Base-by-base conservation (phyloP, 2,113 vertebrate species). In the Caranx ignobilis region DNA sequence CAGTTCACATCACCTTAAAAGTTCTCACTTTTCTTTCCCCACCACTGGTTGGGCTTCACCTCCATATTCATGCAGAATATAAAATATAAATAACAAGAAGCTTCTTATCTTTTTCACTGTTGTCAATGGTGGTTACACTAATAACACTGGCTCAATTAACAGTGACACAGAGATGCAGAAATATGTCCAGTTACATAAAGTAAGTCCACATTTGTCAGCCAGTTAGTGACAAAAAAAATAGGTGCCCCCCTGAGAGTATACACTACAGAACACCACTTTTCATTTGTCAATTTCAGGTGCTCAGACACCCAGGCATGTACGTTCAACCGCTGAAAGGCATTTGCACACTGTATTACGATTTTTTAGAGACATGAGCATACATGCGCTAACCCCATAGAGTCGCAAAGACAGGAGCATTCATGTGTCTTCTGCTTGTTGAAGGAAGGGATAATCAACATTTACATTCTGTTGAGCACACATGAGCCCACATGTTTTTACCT, bases 381-480 rank as follows among this genome's bases (percentile, higher is more conserved):
- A 73, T 82, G 86, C 79, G 80, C 75, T 41, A 21, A 70, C 54
- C 1, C 61, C 21, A 13, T 2, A 57, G 52, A 26, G 26, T 26
- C 26, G 3, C 61, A 64, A 61, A 76, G 82, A 87, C 71, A 86
- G 75, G 34, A 68, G 71, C 18, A 52, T 71, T 86, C 83, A 77
- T 63, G 77, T 43, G 45, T 71, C 34, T 45, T 64, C 39, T 70
- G 50, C 71, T 56, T 86, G 83, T 78, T 87, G 79, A 91, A 79
- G 61, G 75, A 80, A 47, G 18, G 35, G 11, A 18, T 64, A 59
- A 77, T 87, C 77, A 82, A 66, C 60, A 32, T 45, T 56, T 82
- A 71, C 64, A 75, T 87, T 71, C 54, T 82, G 37, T 19, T 57
- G 39, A 75, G 60, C 48, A 79, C 32, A 77, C 81, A 71, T 47